A percentile compares a stretch with the other conserved stretches of the same genome.
phyloP scores from a whole-genome alignment of 1,140 invertebrate genomes.

The Palaemon carinicauda region DNA sequence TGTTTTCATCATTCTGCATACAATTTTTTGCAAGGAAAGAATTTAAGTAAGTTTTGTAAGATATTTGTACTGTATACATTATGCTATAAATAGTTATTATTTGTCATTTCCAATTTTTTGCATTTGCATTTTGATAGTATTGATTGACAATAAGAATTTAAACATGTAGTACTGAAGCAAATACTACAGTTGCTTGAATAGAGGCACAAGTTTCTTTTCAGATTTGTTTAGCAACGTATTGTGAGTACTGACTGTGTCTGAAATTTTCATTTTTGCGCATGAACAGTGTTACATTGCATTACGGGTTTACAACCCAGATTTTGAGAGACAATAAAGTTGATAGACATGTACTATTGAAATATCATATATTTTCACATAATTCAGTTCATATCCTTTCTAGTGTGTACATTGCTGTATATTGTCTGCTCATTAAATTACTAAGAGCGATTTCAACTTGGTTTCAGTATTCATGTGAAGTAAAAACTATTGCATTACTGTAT shows the following conservation, averaged over 20 bases:
- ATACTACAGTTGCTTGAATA: conserved; percentile 9
- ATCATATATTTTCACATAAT: too few relatives aligned
- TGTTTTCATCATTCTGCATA: neutral
- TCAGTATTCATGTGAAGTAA: too few relatives aligned
- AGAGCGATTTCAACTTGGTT: too few relatives aligned
- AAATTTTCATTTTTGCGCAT: conserved; percentile 21
- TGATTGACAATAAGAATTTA: conserved; percentile 33
- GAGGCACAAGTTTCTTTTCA: conserved; percentile 22
- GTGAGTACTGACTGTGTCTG: neutral
- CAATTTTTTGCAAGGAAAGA: neutral
- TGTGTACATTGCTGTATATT: too few relatives aligned
- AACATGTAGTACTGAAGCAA: conserved; percentile 21
- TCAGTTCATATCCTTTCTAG: too few relatives aligned
- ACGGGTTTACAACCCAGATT: conserved; percentile 36
- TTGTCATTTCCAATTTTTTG: neutral
- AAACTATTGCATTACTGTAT: too few relatives aligned
- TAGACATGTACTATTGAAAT: conserved; percentile 32
- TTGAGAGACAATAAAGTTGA: conserved; percentile 54
- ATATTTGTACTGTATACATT: neutral
- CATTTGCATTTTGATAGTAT: neutral
- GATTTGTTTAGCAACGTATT: neutral
- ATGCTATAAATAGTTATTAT: neutral
- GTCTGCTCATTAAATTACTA: too few relatives aligned
- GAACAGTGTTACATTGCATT: conserved; percentile 38
- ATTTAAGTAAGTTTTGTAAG: neutral